Conservation (phyloP, 2,113 vertebrate genomes). For the Eulemur rufifrons region DNA sequence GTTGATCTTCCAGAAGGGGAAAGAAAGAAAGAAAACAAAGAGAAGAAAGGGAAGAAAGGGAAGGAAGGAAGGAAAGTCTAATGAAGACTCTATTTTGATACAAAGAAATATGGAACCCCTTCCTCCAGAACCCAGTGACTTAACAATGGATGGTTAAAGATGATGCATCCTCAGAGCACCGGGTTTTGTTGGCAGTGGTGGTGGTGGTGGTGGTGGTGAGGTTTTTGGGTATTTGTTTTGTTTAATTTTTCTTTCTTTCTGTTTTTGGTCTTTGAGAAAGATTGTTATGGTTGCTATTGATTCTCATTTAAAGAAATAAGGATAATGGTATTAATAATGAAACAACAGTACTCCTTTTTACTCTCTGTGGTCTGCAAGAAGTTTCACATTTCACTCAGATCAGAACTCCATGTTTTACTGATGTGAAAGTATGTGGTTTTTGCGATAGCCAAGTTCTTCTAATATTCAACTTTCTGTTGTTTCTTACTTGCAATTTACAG, state of each 20-base stretch:
- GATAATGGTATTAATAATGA: slow-evolving; percentile 83
- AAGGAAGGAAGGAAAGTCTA: too few species aligned
- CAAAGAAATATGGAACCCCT: background rate
- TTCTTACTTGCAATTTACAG: slow-evolving; percentile 85
- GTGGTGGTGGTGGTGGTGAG: background rate
- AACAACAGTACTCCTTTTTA: slow-evolving; percentile 83
- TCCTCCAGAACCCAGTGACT: background rate
- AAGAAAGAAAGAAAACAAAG: background rate
- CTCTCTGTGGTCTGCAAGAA: slow-evolving; percentile 85
- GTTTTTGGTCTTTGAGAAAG: slow-evolving; percentile 71
- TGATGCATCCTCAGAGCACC: background rate
- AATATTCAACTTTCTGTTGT: slow-evolving; percentile 85
- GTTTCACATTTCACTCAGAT: slow-evolving; percentile 85
- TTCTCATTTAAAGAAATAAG: slow-evolving; percentile 84
- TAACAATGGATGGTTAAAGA: background rate
- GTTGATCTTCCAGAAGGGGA: background rate
- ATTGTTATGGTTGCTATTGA: slow-evolving; percentile 79
- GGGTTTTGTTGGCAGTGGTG: background rate
- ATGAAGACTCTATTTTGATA: background rate
- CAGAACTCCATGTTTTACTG: slow-evolving; percentile 85
- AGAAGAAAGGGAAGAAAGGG: too few species aligned
- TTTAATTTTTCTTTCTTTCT: slow-evolving; percentile 58
- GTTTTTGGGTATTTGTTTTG: slow-evolving; percentile 44
- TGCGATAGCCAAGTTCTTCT: slow-evolving; percentile 83
- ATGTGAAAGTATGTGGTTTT: slow-evolving; percentile 87